A percentile compares a stretch with the other conserved stretches of the same genome.
Conservation (phyloP, 1,140 invertebrate genomes). For the Papilio polyxenes region DNA sequence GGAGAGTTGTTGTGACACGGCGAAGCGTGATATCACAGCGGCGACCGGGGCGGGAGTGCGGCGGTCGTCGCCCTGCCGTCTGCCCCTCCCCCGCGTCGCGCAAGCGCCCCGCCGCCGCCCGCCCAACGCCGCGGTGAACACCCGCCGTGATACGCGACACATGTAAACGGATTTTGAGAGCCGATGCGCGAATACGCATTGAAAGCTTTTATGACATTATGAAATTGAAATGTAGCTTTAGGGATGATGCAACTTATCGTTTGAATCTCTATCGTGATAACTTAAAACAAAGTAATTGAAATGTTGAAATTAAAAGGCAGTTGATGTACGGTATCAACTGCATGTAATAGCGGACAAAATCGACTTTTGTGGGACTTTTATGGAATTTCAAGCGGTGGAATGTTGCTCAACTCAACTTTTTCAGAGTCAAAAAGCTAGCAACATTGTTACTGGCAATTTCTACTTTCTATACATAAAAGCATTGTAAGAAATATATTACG, state of each 20-base stretch:
- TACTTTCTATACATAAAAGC: neutral
- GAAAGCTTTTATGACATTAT: constrained; percentile 37
- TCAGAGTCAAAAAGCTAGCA: neutral
- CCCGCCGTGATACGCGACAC: constrained; percentile 66
- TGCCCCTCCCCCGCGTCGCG: constrained; percentile 63
- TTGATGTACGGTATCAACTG: too few species aligned
- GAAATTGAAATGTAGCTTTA: neutral
- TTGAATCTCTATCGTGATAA: neutral
- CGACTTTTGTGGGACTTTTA: too few species aligned
- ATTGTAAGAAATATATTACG: too few species aligned
- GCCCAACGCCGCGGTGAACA: constrained; percentile 69
- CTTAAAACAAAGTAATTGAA: neutral
- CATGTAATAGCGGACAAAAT: too few species aligned
- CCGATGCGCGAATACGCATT: constrained; percentile 55
- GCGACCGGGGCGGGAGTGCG: constrained; percentile 65
- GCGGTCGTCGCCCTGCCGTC: constrained; percentile 63
- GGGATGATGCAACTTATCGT: neutral
- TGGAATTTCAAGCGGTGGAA: too few species aligned
- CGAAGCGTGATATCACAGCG: constrained; percentile 48
- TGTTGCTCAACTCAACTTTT: too few species aligned
- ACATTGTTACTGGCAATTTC: neutral
- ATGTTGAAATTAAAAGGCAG: neutral
- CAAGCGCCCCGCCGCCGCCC: constrained; percentile 76
- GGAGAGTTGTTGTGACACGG: constrained; percentile 28
- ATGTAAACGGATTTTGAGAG: constrained; percentile 70